Conservation (phyloP, 35 echinoderm and acorn worm genomes). For the Acanthaster planci region DNA sequence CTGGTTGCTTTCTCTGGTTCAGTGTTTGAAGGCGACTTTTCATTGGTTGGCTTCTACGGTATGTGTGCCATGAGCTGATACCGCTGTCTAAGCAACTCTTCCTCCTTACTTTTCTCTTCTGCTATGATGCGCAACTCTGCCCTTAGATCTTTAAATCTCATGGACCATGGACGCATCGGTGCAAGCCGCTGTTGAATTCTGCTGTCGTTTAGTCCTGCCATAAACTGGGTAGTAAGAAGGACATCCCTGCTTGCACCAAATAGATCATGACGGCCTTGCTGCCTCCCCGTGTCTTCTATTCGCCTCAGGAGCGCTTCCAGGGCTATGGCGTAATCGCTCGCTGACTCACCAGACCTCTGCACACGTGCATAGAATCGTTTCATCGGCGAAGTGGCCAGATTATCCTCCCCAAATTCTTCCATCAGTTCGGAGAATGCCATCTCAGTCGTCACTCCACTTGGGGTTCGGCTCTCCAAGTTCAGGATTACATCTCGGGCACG, state of each 20-base stretch:
- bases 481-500: not conserved
- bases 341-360: not conserved
- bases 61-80: too few relatives aligned
- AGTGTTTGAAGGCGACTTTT: too few relatives aligned
- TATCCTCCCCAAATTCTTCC: not conserved
- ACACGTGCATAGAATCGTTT: not conserved
- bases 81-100: not conserved
- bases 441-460: not conserved
- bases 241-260: not conserved
- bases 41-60: too few relatives aligned
- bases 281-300: not conserved
- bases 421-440: not conserved
- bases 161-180: not conserved
- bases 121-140: not conserved
- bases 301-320: not conserved
- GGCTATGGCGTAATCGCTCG: not conserved
- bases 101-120: not conserved
- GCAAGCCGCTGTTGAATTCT: not conserved
- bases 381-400: not conserved
- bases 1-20: too few relatives aligned
- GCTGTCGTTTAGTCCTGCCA: not conserved
- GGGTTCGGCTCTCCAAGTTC: not conserved
- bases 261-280: not conserved
- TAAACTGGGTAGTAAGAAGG: not conserved
- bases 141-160: not conserved